Evolutionary conservation across 2,888 invertebrate genomes (phyloP), one percentile per base, ranked within the genome.

Genomic region (Leptopilina syphax): DNA sequence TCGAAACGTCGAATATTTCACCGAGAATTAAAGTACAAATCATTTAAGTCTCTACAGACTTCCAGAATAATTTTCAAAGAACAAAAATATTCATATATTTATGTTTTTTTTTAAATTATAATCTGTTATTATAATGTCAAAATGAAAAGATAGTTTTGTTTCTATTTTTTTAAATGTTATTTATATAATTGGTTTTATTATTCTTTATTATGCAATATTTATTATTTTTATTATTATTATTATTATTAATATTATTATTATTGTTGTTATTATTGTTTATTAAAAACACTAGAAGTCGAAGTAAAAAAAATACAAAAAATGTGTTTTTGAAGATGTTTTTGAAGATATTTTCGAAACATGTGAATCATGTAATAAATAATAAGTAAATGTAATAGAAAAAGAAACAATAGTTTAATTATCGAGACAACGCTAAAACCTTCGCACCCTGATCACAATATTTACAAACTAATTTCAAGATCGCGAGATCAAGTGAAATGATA

Each of bases 401-500:
- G 50, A 65, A 65, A 41, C 13, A 41, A 65, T 65, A 65, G 27
- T 65, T 65, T 41, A 41, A 65, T 65, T 27, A 65, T 27, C 41
- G 41, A 24, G 24, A 27, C 6, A 65, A 65, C 24, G 44, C 18
- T 67, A 50, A 68, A 68, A 13, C 27, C 68, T 68, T 68, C 50
- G 24, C 47, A 24, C 68, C 12, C 12, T 47, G 50, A 50, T 50
- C 24, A 24, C 47, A 50, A 68, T 68, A 68, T 50, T 68, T 68
- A 50, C 24, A 24, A 47, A 50, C 68, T 68, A 50, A 68, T 68
- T 68, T 68, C 50, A 47, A 68, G 68, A 68, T 68, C 68, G 68
- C 47, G 12, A 68, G 68, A 68, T 68, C 68, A 68, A 68, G 68
- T 68, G 68, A 68, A 68, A 68, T 24, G 24, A 50, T 68, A 50